Percentiles rank a stretch among this genome's conserved stretches.
These are phyloP conservation scores for Chiridota heheva DNA, from an alignment of 35 echinoderm and acorn worm genomes.

Conservation along the genomic window DNA sequence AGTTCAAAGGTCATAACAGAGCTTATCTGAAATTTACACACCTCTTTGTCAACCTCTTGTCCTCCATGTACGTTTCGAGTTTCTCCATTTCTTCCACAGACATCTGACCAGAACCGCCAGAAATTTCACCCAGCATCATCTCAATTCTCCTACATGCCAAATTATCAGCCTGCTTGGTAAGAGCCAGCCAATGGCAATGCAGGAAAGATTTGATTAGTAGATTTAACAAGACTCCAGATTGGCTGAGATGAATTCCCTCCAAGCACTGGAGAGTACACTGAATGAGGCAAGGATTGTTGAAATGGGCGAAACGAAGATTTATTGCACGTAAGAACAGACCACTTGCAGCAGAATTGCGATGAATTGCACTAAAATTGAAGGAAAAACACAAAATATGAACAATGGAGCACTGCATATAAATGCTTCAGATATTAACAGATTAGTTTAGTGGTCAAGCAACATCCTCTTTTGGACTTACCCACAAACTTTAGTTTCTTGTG, in stretches of 20 bases:
- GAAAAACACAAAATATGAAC: not conserved
- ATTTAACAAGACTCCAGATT: constrained; percentile 75
- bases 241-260: constrained; percentile 85
- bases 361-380: constrained; percentile 79
- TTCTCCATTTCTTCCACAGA: constrained; percentile 67
- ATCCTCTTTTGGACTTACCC: too few relatives aligned
- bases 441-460: too few relatives aligned
- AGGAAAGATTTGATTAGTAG: constrained; percentile 80
- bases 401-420: not conserved
- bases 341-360: constrained; percentile 91
- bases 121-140: constrained; percentile 90
- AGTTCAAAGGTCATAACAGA: too few relatives aligned
- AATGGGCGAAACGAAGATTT: constrained; percentile 68
- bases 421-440: too few relatives aligned
- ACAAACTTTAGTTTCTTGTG: too few relatives aligned
- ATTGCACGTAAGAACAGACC: constrained; percentile 84
- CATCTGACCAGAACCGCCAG: constrained; percentile 57
- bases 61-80: constrained; percentile 48
- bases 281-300: constrained; percentile 72
- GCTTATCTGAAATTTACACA: too few relatives aligned
- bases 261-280: constrained; percentile 70
- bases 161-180: constrained; percentile 56
- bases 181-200: constrained; percentile 62
- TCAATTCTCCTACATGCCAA: constrained; percentile 80
- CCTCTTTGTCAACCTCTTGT: constrained; percentile 64